Base-by-base conservation (phyloP, 2,797 vertebrate genomes). In the Sebastes kiyomatsui region DNA sequence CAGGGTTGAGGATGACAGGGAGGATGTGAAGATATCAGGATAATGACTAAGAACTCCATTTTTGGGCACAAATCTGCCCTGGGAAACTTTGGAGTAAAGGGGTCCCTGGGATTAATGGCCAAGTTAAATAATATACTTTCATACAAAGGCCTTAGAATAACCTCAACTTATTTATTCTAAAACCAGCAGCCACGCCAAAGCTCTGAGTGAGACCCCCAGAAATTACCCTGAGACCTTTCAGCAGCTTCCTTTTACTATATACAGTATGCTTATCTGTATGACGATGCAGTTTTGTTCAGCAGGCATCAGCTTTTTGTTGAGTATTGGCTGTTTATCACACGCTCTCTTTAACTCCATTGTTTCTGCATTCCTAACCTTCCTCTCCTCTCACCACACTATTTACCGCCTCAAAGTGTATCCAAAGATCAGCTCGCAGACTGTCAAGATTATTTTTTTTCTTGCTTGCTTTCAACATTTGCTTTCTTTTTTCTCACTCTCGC, bases 21-120 rank as follows among this genome's bases (percentile, higher is more conserved):
- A 87, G 80, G 81, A 86, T 83, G 78, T 88, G 83, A 85, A 74
- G 75, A 88, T 87, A 81, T 80, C 42, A 79, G 80, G 77, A 88
- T 83, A 84, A 74, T 75, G 86, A 87, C 76, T 78, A 33, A 84
- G 87, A 88, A 78, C 87, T 70, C 95, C 92, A 89, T 95, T 80
- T 94, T 94, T 95, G 95, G 93, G 85, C 91, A 93, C 86, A 90
- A 83, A 88, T 90, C 64, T 84, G 73, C 84, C 64, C 74, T 93
- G 90, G 91, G 91, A 94, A 92, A 93, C 81, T 82, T 74, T 84
- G 77, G 73, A 83, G 69, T 70, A 74, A 79, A 67, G 42, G 28
- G 71, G 61, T 90, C 88, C 69, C 25, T 72, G 73, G 83, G 91
- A 93, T 87, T 87, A 86, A 87, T 83, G 79, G 67, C 59, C 58